Conservation (phyloP, 64 coral and sea anemone species). For the Pocillopora damicornis region DNA sequence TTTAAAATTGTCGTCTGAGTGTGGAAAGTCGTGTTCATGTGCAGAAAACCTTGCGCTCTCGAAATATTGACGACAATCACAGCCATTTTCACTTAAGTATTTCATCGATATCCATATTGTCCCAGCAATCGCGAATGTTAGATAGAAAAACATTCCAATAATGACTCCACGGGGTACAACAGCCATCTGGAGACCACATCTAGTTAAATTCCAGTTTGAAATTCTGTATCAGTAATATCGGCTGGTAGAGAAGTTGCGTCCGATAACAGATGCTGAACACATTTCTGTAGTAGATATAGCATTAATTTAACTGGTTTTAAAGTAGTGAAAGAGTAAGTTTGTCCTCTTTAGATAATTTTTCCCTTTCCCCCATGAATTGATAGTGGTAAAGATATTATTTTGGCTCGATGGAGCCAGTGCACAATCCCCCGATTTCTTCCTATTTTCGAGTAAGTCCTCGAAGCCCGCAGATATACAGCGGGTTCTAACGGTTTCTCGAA, state of each 20-base stretch:
- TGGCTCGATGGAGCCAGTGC: too few relatives aligned
- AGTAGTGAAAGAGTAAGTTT: too few relatives aligned
- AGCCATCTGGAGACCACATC: background rate
- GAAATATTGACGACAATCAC: conserved; percentile 52
- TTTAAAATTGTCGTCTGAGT: background rate
- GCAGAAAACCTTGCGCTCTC: conserved; percentile 28
- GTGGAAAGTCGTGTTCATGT: conserved; percentile 64
- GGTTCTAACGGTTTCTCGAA: background rate
- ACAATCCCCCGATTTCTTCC: too few relatives aligned
- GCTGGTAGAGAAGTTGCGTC: background rate
- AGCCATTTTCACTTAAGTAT: conserved; percentile 67
- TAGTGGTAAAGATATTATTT: too few relatives aligned
- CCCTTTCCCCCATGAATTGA: too few relatives aligned
- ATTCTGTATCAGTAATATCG: background rate
- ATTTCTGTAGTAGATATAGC: too few relatives aligned
- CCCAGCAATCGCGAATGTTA: conserved; percentile 73
- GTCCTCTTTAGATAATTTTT: too few relatives aligned
- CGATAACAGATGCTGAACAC: too few relatives aligned
- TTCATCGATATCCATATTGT: conserved; percentile 80
- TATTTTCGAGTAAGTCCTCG: too few relatives aligned
- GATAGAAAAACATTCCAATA: conserved; percentile 73
- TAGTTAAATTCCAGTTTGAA: background rate
- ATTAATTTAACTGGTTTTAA: too few relatives aligned
- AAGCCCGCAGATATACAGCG: background rate
- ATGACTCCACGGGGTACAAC: conserved; percentile 59